Conservation (phyloP, 2,797 vertebrate genomes). For the Glossophaga mutica region DNA sequence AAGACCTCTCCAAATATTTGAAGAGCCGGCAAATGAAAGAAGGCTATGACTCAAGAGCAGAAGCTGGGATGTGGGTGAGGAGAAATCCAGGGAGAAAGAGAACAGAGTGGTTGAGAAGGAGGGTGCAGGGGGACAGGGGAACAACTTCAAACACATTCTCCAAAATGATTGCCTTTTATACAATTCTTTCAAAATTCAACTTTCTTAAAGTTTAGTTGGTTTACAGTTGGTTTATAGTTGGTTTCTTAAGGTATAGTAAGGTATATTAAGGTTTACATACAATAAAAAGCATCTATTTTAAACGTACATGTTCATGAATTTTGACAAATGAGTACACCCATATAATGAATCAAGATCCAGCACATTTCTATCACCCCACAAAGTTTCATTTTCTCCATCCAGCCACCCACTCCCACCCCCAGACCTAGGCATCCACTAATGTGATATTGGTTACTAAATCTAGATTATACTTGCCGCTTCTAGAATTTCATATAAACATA, state of each 20-base stretch:
- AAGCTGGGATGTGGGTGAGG: neutral
- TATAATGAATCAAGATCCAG: neutral
- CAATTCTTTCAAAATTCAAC: neutral
- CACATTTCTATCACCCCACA: neutral
- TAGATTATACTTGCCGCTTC: neutral
- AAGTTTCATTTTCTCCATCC: neutral
- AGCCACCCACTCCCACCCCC: neutral
- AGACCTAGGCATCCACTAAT: neutral
- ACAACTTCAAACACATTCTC: neutral
- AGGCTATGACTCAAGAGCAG: conserved; percentile 15
- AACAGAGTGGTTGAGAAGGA: neutral
- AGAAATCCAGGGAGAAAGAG: neutral
- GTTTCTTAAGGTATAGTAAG: neutral
- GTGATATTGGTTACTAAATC: neutral
- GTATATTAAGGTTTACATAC: neutral
- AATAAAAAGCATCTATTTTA: neutral
- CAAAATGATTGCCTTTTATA: neutral
- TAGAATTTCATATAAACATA: neutral
- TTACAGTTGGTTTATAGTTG: neutral
- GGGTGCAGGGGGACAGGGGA: neutral
- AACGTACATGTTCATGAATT: neutral
- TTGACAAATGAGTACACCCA: neutral
- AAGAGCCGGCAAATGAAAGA: conserved; percentile 56
- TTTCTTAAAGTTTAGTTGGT: neutral
- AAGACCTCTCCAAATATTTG: conserved; percentile 67